Conservation (phyloP, 2,888 invertebrate species). For the Pollenia griseotomentosa region DNA sequence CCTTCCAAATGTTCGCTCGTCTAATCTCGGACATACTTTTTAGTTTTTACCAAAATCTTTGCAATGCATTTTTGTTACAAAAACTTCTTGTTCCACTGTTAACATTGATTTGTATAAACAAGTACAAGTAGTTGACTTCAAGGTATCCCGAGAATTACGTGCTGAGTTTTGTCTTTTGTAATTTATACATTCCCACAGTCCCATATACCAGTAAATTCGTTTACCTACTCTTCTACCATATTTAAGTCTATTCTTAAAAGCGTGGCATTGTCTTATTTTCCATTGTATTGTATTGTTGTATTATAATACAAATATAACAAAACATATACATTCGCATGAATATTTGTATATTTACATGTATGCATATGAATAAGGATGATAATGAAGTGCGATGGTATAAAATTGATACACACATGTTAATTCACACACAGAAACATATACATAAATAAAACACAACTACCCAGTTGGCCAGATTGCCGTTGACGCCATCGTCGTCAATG, state of each 20-base stretch:
- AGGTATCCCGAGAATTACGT: slow-evolving; percentile 3
- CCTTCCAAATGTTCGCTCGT: too few relatives aligned
- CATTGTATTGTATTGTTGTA: slow-evolving; percentile 30
- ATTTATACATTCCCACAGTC: slow-evolving; percentile 20
- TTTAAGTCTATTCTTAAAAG: neutral
- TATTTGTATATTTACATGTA: neutral
- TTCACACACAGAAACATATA: neutral
- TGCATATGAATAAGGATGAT: neutral
- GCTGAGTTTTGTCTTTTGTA: slow-evolving; percentile 38
- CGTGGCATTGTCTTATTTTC: slow-evolving; percentile 7
- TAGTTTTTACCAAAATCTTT: too few relatives aligned
- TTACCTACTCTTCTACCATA: neutral
- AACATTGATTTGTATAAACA: neutral
- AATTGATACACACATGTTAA: slow-evolving; percentile 25
- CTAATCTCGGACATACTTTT: too few relatives aligned
- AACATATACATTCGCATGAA: slow-evolving; percentile 5
- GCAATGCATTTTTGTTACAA: neutral
- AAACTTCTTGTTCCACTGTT: neutral
- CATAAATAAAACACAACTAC: neutral
- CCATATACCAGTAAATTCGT: neutral
- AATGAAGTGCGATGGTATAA: slow-evolving; percentile 49
- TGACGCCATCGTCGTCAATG: too few relatives aligned
- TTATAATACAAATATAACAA: slow-evolving; percentile 11
- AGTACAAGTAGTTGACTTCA: slow-evolving; percentile 19
- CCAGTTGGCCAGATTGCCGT: too few relatives aligned